Conservation (phyloP, 2,113 vertebrate species). For the Aramus guarauna region DNA sequence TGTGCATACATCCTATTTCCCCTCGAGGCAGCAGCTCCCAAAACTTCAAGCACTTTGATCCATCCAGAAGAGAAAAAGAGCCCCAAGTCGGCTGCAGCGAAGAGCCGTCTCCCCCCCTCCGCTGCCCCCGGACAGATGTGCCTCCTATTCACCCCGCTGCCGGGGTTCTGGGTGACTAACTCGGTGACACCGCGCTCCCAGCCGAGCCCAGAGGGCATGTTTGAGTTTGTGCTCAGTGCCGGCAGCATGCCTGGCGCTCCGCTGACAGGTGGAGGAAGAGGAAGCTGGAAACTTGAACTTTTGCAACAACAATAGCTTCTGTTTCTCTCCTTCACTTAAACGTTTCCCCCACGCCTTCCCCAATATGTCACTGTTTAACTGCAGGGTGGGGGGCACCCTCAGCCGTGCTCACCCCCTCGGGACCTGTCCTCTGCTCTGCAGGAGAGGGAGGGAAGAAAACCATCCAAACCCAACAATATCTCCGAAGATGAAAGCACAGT, state of each 20-base stretch:
- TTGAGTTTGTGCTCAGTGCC: conserved; percentile 63
- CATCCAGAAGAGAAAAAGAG: neutral
- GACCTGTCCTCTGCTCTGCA: neutral
- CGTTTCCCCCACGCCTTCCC: neutral
- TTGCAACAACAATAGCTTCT: conserved; percentile 30
- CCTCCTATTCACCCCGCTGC: conserved; percentile 42
- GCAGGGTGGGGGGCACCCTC: neutral
- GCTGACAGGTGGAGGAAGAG: conserved; percentile 46
- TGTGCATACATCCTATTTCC: neutral
- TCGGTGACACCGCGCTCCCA: conserved; percentile 36
- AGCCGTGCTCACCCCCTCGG: neutral
- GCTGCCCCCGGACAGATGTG: conserved; percentile 66
- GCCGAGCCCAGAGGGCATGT: conserved; percentile 50
- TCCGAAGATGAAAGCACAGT: neutral
- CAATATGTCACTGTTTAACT: conserved; percentile 12
- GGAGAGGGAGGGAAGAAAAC: neutral
- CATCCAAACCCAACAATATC: neutral
- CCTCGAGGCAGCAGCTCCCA: neutral
- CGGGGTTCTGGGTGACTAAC: conserved; percentile 70
- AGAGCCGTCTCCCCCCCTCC: neutral
- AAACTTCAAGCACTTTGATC: neutral
- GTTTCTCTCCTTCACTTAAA: neutral
- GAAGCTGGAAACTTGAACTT: conserved; percentile 64
- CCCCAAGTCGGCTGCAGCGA: neutral
- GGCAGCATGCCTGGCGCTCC: neutral